phyloP scores from a whole-genome alignment of 1,140 invertebrate genomes.

The Neodiprion pinetum region DNA sequence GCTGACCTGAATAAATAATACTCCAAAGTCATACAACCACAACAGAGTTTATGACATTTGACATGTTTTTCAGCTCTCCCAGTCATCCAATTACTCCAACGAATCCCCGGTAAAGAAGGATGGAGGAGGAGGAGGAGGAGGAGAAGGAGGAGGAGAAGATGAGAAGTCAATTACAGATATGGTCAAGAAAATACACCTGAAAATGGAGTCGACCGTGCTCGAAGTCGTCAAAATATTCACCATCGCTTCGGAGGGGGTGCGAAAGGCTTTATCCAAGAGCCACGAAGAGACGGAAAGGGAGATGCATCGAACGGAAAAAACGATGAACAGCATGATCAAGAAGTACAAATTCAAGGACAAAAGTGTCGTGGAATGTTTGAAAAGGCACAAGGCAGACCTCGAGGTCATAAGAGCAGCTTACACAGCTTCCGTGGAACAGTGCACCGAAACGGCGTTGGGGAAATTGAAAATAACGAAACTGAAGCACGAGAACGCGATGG shows the following conservation, averaged over 20 bases:
- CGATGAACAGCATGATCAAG: slow-evolving; percentile 5
- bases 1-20: too few relatives aligned
- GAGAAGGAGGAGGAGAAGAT: background rate
- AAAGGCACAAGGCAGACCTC: background rate
- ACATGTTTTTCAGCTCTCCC: slow-evolving; percentile 4
- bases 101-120: background rate
- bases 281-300: background rate
- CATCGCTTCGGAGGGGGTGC: background rate
- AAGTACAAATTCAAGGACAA: background rate
- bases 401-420: background rate
- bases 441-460: slow-evolving; percentile 15
- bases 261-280: background rate
- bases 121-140: background rate
- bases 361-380: background rate
- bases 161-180: slow-evolving; percentile 8
- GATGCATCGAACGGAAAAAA: slow-evolving; percentile 10
- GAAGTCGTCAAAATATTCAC: slow-evolving; percentile 12
- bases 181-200: slow-evolving; percentile 8
- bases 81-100: slow-evolving; percentile 22
- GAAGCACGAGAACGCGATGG: slow-evolving; percentile 6
- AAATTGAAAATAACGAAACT: slow-evolving; percentile 8
- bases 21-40: too few relatives aligned
- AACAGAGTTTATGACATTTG: too few relatives aligned
- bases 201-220: background rate
- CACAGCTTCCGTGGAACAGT: background rate